A percentile compares a stretch with the other conserved stretches of the same genome.
These are phyloP conservation scores for Ditylenchus weischeri DNA, from an alignment of 2,888 invertebrate genomes.

Conservation along the genomic window DNA sequence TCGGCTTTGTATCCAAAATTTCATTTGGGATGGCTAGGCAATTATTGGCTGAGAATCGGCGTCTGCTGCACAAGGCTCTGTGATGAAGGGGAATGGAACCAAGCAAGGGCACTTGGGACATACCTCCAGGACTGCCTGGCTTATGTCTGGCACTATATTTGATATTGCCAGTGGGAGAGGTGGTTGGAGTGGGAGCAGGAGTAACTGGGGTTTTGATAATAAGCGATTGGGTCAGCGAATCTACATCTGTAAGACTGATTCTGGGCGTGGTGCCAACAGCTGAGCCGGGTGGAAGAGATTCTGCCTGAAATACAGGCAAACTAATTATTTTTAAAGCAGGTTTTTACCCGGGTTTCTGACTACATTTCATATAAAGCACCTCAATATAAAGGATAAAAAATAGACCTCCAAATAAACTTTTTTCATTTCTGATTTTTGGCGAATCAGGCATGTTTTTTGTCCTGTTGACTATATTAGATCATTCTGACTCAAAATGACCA, in stretches of 20 bases:
- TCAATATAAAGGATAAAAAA: no score
- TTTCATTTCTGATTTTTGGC: no score
- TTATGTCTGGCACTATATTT: background rate
- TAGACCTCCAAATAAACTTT: no score
- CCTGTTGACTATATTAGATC: no score
- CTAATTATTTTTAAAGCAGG: no score
- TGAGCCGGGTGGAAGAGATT: slow-evolving; percentile 8
- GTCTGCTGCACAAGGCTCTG: slow-evolving; percentile 11
- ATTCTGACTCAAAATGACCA: no score
- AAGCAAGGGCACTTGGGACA: slow-evolving; percentile 2
- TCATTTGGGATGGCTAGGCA: slow-evolving; percentile 6
- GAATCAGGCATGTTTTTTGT: no score
- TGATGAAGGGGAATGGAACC: slow-evolving; percentile 23
- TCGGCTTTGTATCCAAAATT: background rate
- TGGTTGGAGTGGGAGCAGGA: slow-evolving; percentile 9
- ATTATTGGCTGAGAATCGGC: slow-evolving; percentile 11
- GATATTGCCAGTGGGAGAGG: slow-evolving; percentile 5
- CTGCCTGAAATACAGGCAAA: background rate
- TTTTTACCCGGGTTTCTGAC: no score
- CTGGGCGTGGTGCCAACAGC: background rate
- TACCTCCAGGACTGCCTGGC: background rate
- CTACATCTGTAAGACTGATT: slow-evolving; percentile 2
- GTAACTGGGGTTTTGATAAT: background rate
- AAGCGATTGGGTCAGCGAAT: background rate
- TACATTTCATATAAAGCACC: no score